Conservation (phyloP, 2,888 invertebrate species). For the Beris chalybata region DNA sequence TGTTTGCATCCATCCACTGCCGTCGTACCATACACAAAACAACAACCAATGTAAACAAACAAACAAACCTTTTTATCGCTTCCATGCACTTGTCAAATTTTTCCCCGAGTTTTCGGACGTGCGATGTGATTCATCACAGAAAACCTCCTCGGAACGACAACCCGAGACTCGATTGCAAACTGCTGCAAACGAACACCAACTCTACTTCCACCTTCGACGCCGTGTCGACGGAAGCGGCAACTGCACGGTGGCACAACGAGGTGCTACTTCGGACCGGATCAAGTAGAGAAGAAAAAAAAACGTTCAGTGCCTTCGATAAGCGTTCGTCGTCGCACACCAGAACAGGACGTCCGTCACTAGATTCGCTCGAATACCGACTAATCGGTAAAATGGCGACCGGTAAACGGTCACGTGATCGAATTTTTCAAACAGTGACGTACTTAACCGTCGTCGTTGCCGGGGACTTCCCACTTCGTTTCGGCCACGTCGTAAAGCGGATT, state of each 20-base stretch:
- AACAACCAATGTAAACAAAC: too few species aligned
- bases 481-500: too few species aligned
- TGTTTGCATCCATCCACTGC: too few species aligned
- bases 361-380: conserved; percentile 17
- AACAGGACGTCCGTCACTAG: conserved; percentile 49
- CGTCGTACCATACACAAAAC: too few species aligned
- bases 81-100: conserved; percentile 8
- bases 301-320: conserved; percentile 6
- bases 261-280: neutral
- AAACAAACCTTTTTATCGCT: too few species aligned
- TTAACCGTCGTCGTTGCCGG: too few species aligned
- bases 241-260: neutral
- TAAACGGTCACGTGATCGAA: conserved; percentile 61
- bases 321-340: neutral
- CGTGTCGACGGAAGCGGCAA: conserved; percentile 4
- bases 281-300: conserved; percentile 9
- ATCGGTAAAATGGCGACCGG: conserved; percentile 58
- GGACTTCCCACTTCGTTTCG: too few species aligned
- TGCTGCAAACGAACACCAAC: conserved; percentile 23
- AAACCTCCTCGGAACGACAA: too few species aligned
- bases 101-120: conserved; percentile 28
- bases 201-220: conserved; percentile 15
- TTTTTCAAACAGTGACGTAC: conserved; percentile 53
- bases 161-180: too few species aligned
- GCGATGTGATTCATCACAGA: conserved; percentile 5